Conservation (phyloP, 2,113 vertebrate genomes). For the Cygnus atratus region DNA sequence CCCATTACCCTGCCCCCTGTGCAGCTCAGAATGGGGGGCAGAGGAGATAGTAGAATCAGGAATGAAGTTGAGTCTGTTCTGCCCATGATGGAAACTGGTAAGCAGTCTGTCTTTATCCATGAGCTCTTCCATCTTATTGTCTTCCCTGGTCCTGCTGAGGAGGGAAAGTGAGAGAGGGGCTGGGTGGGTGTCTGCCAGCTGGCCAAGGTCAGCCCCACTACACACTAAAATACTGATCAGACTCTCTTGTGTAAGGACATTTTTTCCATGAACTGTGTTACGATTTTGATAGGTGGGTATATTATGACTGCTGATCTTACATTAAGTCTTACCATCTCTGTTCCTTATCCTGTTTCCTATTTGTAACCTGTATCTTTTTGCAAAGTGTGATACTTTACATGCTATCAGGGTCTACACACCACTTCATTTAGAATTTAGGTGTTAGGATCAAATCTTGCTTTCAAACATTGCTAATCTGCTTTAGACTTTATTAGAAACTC, state of each 20-base stretch:
- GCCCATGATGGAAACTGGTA: not conserved
- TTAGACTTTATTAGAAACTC: not conserved
- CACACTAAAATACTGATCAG: not conserved
- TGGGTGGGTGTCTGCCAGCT: not conserved
- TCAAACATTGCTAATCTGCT: not conserved
- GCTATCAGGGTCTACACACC: not conserved
- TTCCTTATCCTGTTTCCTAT: not conserved
- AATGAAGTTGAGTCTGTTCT: not conserved
- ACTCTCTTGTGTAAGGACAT: not conserved
- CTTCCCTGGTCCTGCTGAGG: not conserved
- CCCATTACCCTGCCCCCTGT: not conserved
- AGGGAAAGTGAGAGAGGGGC: not conserved
- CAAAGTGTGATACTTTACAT: not conserved
- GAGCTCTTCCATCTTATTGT: not conserved
- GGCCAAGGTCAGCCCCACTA: not conserved
- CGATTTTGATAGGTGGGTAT: not conserved
- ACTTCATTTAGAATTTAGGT: not conserved
- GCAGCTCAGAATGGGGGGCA: fast-evolving
- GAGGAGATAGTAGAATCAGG: not conserved
- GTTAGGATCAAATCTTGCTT: not conserved
- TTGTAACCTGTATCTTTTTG: not conserved
- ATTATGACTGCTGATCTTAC: not conserved
- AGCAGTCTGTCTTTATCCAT: not conserved
- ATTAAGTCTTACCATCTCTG: not conserved
- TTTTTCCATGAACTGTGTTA: not conserved